Conservation (phyloP, 1,140 invertebrate genomes). For the Hylaeus volcanicus region DNA sequence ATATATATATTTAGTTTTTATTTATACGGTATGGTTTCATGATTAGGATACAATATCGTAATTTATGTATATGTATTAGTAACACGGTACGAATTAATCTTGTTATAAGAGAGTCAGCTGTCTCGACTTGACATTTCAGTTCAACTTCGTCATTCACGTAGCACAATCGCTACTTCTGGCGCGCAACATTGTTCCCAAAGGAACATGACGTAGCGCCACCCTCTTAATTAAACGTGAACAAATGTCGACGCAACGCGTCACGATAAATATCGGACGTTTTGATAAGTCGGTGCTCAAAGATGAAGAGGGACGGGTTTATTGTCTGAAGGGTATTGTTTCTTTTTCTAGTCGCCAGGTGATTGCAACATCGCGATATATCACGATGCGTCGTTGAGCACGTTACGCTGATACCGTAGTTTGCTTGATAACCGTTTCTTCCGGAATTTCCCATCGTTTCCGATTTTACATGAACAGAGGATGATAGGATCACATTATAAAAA, state of each 20-base stretch:
- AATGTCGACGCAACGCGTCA: background rate
- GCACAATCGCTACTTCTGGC: background rate
- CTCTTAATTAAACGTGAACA: background rate
- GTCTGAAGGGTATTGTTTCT: background rate
- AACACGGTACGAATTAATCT: too few species aligned
- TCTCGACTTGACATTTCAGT: too few species aligned
- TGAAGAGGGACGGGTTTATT: background rate
- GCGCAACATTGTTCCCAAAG: background rate
- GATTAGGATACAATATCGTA: too few species aligned
- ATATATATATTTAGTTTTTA: too few species aligned
- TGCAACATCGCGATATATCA: background rate
- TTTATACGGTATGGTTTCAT: too few species aligned
- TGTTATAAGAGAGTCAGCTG: too few species aligned
- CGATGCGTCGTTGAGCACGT: conserved; percentile 18
- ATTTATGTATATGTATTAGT: too few species aligned
- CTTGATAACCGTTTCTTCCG: conserved; percentile 11
- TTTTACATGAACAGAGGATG: too few species aligned
- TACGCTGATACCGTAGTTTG: conserved; percentile 12
- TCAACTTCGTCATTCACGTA: too few species aligned
- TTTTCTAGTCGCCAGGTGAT: background rate
- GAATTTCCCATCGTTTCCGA: background rate
- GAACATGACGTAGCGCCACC: background rate
- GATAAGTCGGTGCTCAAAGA: background rate
- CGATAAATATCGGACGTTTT: background rate
- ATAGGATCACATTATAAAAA: too few species aligned